Base-by-base conservation (phyloP, 2,888 invertebrate species). In the Clusia tigrina region DNA sequence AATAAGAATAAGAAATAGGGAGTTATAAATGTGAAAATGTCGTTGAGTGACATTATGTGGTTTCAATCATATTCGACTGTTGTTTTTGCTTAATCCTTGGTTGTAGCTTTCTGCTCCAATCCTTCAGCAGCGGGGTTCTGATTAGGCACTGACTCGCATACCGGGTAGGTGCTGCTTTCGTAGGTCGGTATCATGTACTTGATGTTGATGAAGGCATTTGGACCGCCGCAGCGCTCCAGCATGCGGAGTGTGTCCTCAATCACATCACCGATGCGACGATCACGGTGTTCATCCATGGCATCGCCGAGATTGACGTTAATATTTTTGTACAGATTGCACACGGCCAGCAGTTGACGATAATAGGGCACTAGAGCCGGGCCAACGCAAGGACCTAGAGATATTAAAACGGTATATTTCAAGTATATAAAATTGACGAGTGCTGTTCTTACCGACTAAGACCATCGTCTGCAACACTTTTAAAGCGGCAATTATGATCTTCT, bases 141-240 rank as follows among this genome's bases (percentile, higher is more conserved):
- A n/a, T n/a, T n/a, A n/a, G n/a, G n/a, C n/a, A n/a, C n/a, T n/a
- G n/a, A n/a, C 24, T 71, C 70, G 52, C 74, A 78, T 54, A 69
- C 71, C 1, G 80, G 79, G 42, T 78, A 75, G 5, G 78, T 74
- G 76, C 91, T 93, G 17, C 97, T 97, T 83, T 98, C 96, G 79
- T 98, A 98, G n/a, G 97, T 97, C 0, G 98, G 98, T 73, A 98
- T 89, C 89, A 98, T 93, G 83, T 98, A 98, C 85, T 98, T 98
- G 76, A 98, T 98, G 83, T 98, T 98, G 76, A 97, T 96, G 81
- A 95, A 97, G 1, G 98, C 96, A 81, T 97, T 95, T 59, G 94
- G 93, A 0, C 98, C 98, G 1, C 98, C 98, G 77, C 92, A 93
- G 74, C 89, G 87, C 82, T 98, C 98, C 65, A 98, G 86, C 57